These are phyloP conservation scores for Chrysochloris asiatica DNA, from an alignment of 2,113 vertebrate species.

Conservation along the genomic window DNA sequence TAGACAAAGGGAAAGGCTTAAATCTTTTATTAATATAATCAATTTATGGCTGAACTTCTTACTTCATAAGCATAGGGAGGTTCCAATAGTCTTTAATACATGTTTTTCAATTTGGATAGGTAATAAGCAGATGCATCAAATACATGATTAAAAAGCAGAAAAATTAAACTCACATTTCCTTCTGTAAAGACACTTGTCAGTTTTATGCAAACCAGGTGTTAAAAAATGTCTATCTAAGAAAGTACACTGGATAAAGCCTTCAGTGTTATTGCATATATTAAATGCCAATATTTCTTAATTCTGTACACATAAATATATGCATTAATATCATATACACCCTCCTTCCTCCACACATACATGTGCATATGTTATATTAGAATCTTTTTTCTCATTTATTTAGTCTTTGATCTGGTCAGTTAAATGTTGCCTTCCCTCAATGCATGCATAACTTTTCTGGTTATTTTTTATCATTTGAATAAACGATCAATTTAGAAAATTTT, in stretches of 20 bases:
- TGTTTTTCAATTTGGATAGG: slow-evolving; percentile 21
- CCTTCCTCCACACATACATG: neutral
- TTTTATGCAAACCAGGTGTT: neutral
- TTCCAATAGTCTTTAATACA: neutral
- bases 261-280: neutral
- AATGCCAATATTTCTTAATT: neutral
- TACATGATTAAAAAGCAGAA: slow-evolving; percentile 21
- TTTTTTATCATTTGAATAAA: slow-evolving; percentile 19
- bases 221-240: neutral
- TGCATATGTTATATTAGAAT: neutral
- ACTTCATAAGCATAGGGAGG: slow-evolving; percentile 20
- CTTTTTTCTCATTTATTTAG: neutral
- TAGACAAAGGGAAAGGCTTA: neutral
- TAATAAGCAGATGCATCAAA: neutral
- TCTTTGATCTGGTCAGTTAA: neutral
- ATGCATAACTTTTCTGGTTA: neutral
- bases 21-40: neutral
- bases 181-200: neutral
- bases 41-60: neutral
- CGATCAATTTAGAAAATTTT: neutral
- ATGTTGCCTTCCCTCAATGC: neutral
- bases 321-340: neutral
- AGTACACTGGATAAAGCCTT: neutral
- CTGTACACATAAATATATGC: neutral
- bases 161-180: neutral